Conservation (phyloP, 2,113 vertebrate species). For the Hippocampus zosterae region DNA sequence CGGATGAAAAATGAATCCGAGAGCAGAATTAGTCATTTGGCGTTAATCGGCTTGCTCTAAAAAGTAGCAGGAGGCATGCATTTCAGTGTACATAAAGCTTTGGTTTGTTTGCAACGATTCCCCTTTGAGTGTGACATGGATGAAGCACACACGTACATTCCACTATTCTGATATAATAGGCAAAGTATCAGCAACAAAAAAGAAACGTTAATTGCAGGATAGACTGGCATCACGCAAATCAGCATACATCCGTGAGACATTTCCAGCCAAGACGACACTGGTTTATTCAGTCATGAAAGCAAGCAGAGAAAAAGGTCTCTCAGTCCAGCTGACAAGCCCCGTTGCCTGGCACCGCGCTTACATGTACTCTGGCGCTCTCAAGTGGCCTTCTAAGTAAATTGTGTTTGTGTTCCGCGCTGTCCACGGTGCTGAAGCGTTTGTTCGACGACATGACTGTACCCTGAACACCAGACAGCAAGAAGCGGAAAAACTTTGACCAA, state of each 20-base stretch:
- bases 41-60: slow-evolving; percentile 34
- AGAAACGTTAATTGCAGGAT: not conserved
- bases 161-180: too few relatives aligned
- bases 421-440: slow-evolving; percentile 30
- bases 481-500: not conserved
- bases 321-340: not conserved
- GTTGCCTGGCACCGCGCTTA: not conserved
- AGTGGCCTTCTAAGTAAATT: slow-evolving; percentile 25
- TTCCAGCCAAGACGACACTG: not conserved
- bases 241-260: not conserved
- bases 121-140: slow-evolving; percentile 49
- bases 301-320: not conserved
- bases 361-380: slow-evolving; percentile 53
- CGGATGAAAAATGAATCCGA: not conserved
- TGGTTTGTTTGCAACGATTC: slow-evolving; percentile 61
- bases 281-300: not conserved
- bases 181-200: not conserved
- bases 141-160: slow-evolving; percentile 12
- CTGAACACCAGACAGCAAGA: not conserved
- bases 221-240: not conserved
- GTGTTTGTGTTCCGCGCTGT: slow-evolving; percentile 14
- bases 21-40: slow-evolving; percentile 35
- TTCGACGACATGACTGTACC: not conserved
- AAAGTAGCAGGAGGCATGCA: slow-evolving; percentile 46
- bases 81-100: slow-evolving; percentile 57